Conservation (phyloP, 2,113 vertebrate species). For the Nyctibius bracteatus region DNA sequence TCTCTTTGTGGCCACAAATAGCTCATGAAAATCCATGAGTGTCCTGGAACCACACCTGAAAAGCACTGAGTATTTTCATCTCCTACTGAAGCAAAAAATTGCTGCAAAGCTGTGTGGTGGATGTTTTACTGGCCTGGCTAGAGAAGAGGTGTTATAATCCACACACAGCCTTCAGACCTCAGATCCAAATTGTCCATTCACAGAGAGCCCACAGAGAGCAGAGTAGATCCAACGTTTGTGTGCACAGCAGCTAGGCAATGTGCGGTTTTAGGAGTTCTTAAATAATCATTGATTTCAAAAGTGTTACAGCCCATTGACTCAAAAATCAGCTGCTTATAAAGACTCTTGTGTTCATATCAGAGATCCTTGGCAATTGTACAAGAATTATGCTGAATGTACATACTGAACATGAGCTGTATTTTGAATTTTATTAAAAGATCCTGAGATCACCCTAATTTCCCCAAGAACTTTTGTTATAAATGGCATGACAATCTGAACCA, state of each 20-base stretch:
- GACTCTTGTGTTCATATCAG: not conserved
- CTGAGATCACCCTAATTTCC: not conserved
- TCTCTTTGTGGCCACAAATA: not conserved
- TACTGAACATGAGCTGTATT: not conserved
- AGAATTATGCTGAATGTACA: not conserved
- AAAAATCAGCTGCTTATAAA: slow-evolving; percentile 58
- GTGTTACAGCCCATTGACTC: slow-evolving; percentile 65
- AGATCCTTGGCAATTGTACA: not conserved
- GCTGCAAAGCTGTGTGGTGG: not conserved
- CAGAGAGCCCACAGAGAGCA: slow-evolving; percentile 1
- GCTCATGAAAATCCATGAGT: not conserved
- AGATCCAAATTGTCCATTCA: not conserved
- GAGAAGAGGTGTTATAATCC: not conserved
- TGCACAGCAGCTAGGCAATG: not conserved
- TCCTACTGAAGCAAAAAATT: not conserved
- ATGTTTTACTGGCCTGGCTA: not conserved
- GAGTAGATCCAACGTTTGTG: not conserved
- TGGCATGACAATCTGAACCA: not conserved
- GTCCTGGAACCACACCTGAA: not conserved
- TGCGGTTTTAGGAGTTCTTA: slow-evolving; percentile 62
- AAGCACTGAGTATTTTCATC: not conserved
- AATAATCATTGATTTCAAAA: slow-evolving; percentile 68
- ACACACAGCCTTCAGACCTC: not conserved
- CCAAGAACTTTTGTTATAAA: not conserved
- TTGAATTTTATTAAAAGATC: not conserved